Evolutionary conservation across 2,888 invertebrate species (phyloP).

Genomic region (Spisula solida): DNA sequence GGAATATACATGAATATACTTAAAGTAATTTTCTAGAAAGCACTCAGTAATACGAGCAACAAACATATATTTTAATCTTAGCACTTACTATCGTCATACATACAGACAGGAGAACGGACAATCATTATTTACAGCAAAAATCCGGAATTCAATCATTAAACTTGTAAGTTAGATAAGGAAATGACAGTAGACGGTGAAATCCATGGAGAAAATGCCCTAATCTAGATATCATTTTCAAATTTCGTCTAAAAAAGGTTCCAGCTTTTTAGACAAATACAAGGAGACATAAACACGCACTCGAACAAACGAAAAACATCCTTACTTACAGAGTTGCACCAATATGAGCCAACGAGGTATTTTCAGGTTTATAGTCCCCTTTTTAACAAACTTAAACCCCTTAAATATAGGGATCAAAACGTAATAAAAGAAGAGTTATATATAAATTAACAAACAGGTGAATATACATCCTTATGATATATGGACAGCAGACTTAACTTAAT

Average conservation of each 20-base stretch:
- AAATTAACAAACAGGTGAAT: not conserved
- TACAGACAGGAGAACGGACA: not conserved
- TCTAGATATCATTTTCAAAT: not conserved
- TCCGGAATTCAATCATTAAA: not conserved
- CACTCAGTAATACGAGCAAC: not conserved
- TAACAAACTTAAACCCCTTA: not conserved
- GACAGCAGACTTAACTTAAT: not conserved
- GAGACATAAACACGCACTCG: not conserved
- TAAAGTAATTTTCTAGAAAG: not conserved
- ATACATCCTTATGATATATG: not conserved
- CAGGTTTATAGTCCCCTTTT: conserved; percentile 61
- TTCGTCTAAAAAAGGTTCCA: not conserved
- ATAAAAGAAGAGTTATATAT: not conserved
- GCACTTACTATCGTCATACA: conserved; percentile 15
- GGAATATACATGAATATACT: not conserved
- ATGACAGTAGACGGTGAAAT: not conserved
- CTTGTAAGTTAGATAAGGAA: not conserved
- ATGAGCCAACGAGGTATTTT: conserved; percentile 47
- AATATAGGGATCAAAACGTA: not conserved
- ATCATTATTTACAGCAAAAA: not conserved
- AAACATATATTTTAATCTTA: not conserved
- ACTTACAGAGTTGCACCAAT: conserved; percentile 41
- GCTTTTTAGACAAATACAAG: not conserved
- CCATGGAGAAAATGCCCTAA: not conserved
- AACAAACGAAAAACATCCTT: not conserved